Base-by-base conservation (phyloP, 2,888 invertebrate species). In the Lamellibrachia satsuma region DNA sequence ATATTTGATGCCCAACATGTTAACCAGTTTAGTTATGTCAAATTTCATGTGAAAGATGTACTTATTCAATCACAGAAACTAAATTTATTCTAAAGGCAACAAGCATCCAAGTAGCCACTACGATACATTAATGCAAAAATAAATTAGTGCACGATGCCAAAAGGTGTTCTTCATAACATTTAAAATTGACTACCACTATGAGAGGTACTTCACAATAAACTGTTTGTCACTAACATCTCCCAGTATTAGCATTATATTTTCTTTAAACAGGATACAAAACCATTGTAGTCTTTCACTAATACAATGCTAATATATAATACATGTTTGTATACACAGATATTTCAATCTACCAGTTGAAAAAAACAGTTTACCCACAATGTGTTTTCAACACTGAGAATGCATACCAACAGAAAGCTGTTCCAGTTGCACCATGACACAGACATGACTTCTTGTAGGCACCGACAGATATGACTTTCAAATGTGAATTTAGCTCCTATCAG, bases 131-230 rank as follows among this genome's bases (percentile, higher is more conserved):
- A n/a, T 22, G 75, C 75, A 75, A 75, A 75, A 75, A 75, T 75
- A 75, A 75, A 75, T 75, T 75, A 75, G 75, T 75, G 75, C 75
- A n/a, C n/a, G 75, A 75, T 75, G 75, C 75, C 75, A 75, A 75
- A 75, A 75, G 22, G 75, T 75, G 22, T 75, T 75, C 75, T 75
- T 75, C n/a, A 75, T 75, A 75, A 75, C 75, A 75, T 15, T 57
- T 57, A 57, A 57, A 57, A 11, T 6, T 3, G 75, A 15, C 15
- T 75, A 75, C 75, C 75, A 75, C 75, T 75, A 75, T 6, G 6
- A 22, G 75, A 75, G 75, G 75, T 75, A 75, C 75, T 22, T 75
- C 75, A 75, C 75, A 75, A 75, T n/a, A 75, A 75, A 75, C 75
- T 15, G 75, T 15, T n/a, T 22, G 22, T 75, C 6, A 75, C 75